These are phyloP conservation scores for Malurus alboscapulatus DNA, from an alignment of 2,113 vertebrate genomes.

Conservation along the genomic window DNA sequence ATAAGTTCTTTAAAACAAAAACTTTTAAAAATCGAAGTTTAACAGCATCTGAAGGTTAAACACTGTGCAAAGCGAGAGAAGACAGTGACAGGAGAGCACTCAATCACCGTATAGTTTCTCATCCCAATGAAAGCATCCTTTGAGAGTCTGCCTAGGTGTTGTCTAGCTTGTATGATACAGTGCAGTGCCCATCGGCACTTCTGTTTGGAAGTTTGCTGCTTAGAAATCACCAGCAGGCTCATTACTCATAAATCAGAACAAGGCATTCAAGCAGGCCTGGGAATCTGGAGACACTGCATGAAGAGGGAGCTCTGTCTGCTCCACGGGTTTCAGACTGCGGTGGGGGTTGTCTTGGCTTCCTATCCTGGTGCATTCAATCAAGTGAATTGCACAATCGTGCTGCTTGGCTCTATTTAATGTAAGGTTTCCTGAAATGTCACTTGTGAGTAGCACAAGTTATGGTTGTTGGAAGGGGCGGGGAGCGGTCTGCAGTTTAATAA, in stretches of 20 bases:
- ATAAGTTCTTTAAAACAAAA: slow-evolving; percentile 15
- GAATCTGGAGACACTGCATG: not conserved
- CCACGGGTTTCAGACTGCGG: not conserved
- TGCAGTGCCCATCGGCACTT: slow-evolving; percentile 51
- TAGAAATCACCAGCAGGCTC: slow-evolving; percentile 38
- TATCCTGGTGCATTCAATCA: slow-evolving; percentile 24
- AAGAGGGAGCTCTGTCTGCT: slow-evolving; percentile 40
- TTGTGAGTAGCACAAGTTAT: not conserved
- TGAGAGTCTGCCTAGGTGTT: slow-evolving; percentile 55
- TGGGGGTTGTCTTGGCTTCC: slow-evolving; percentile 6
- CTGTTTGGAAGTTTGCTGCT: slow-evolving; percentile 21
- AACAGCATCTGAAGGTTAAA: slow-evolving; percentile 31
- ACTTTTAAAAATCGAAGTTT: not conserved
- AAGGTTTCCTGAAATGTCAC: slow-evolving; percentile 27
- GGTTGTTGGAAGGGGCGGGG: not conserved
- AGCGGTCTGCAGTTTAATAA: not conserved
- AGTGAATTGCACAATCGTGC: slow-evolving; percentile 4
- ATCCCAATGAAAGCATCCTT: slow-evolving; percentile 31
- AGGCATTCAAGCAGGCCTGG: slow-evolving; percentile 24
- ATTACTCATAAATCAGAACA: slow-evolving; percentile 41
- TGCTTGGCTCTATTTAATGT: slow-evolving; percentile 1
- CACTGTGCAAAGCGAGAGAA: not conserved
- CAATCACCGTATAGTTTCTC: not conserved
- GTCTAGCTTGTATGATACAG: slow-evolving; percentile 29
- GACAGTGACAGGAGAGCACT: slow-evolving; percentile 26